Percentiles rank a stretch among this genome's conserved stretches.
These are phyloP conservation scores for Cettia cetti DNA, from an alignment of 2,113 vertebrate species.

Conservation along the genomic window DNA sequence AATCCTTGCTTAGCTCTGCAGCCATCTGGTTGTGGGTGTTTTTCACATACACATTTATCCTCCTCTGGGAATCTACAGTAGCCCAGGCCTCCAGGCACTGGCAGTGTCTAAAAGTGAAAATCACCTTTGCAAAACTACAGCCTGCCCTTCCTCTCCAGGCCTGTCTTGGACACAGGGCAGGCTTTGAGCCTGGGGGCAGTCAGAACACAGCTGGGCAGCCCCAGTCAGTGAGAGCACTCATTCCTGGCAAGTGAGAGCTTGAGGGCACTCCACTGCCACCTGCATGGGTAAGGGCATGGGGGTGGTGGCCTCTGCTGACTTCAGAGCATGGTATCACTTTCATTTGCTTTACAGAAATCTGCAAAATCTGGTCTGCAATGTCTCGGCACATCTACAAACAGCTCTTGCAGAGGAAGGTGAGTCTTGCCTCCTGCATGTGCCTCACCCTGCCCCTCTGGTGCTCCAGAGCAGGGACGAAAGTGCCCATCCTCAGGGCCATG, in stretches of 20 bases:
- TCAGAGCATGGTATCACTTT: neutral
- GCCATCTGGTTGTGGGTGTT: rapidly evolving
- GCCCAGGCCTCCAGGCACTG: neutral
- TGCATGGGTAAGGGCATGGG: neutral
- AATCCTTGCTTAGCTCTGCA: neutral
- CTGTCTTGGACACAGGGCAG: neutral
- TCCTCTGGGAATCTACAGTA: neutral
- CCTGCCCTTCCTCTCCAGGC: neutral
- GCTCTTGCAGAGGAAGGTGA: neutral
- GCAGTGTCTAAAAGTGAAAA: neutral
- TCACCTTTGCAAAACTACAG: neutral
- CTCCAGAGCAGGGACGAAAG: neutral
- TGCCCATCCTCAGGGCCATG: too few species aligned
- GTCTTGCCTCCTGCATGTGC: neutral
- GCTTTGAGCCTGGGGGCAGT: neutral
- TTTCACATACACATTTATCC: neutral
- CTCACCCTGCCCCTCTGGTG: neutral
- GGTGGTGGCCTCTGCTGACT: neutral
- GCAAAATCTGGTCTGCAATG: neutral
- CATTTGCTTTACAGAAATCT: neutral
- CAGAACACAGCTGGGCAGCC: neutral
- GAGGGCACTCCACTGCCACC: neutral
- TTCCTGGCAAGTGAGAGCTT: neutral
- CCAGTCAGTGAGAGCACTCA: neutral
- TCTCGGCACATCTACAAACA: neutral